These are phyloP conservation scores for Lepidurus couesii DNA, from an alignment of 1,140 invertebrate species.

Conservation along the genomic window DNA sequence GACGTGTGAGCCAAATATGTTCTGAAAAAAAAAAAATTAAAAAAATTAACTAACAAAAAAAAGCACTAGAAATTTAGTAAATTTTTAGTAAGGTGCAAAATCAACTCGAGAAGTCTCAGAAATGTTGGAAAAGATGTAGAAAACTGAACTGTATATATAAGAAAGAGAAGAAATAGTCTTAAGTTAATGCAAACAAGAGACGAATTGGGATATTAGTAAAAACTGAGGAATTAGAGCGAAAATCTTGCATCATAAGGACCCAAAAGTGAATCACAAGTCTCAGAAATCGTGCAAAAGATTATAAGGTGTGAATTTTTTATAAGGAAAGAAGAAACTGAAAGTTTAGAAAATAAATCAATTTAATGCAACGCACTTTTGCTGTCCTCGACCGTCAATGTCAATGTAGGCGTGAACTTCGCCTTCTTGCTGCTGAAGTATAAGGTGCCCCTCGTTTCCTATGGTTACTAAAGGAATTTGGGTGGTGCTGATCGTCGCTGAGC, in stretches of 20 bases:
- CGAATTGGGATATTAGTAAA: neutral
- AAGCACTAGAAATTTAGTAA: neutral
- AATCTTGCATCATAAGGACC: too few relatives aligned
- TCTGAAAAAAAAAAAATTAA: slow-evolving; percentile 42
- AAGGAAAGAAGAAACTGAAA: neutral
- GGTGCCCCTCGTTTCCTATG: neutral
- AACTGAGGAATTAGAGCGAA: neutral
- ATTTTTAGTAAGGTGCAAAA: neutral
- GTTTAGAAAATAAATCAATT: neutral
- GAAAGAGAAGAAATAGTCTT: neutral
- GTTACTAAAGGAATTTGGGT: slow-evolving; percentile 17
- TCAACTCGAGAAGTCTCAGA: neutral
- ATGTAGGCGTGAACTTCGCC: slow-evolving; percentile 30
- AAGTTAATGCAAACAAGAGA: neutral
- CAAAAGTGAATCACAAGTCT: too few relatives aligned
- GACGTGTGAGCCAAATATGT: slow-evolving; percentile 72
- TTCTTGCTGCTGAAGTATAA: slow-evolving; percentile 28
- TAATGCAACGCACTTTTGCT: neutral
- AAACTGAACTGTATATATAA: neutral
- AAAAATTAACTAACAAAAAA: slow-evolving; percentile 12
- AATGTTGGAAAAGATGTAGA: neutral
- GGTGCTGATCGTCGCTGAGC: neutral
- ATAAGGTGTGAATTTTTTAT: too few relatives aligned
- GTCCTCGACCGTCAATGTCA: slow-evolving; percentile 29
- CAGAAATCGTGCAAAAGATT: too few relatives aligned